phyloP scores from a whole-genome alignment of 64 coral and sea anemone species.

The Acropora tenuis region DNA sequence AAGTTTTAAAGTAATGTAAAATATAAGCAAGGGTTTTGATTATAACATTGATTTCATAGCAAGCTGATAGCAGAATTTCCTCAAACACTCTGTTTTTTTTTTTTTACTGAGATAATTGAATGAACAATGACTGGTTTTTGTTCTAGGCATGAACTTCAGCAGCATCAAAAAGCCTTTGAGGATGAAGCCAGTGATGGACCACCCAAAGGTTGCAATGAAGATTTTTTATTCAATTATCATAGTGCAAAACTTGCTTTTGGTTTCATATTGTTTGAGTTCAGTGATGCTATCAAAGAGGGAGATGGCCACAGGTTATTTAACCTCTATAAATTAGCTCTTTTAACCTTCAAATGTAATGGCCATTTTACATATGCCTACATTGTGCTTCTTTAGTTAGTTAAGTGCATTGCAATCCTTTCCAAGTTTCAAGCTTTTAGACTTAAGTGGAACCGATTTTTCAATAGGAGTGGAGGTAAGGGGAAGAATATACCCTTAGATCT shows the following conservation, averaged over 20 bases:
- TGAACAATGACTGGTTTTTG: not conserved
- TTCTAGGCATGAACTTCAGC: not conserved
- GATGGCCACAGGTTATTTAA: constrained; percentile 9
- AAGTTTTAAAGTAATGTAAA: constrained; percentile 4
- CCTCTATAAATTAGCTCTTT: constrained; percentile 6
- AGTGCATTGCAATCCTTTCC: not conserved
- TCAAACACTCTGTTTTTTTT: not conserved
- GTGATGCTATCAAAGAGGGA: constrained; percentile 7
- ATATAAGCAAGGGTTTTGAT: constrained; percentile 1
- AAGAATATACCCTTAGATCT: constrained; percentile 6
- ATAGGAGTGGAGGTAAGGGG: not conserved
- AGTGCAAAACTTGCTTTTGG: constrained; percentile 46
- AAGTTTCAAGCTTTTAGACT: not conserved
- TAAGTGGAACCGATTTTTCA: not conserved
- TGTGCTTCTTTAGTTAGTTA: not conserved
- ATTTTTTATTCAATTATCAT: constrained; percentile 32
- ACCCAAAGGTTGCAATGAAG: not conserved
- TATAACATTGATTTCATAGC: constrained; percentile 7
- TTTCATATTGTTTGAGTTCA: constrained; percentile 25
- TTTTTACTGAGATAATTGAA: not conserved
- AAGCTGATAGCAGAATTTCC: constrained; percentile 4
- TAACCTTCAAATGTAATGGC: not conserved
- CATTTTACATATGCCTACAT: constrained; percentile 3
- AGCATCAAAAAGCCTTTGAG: constrained; percentile 14
- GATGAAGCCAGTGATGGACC: not conserved